Conservation (phyloP, 2,797 vertebrate genomes). For the Micropoecilia bifurca region DNA sequence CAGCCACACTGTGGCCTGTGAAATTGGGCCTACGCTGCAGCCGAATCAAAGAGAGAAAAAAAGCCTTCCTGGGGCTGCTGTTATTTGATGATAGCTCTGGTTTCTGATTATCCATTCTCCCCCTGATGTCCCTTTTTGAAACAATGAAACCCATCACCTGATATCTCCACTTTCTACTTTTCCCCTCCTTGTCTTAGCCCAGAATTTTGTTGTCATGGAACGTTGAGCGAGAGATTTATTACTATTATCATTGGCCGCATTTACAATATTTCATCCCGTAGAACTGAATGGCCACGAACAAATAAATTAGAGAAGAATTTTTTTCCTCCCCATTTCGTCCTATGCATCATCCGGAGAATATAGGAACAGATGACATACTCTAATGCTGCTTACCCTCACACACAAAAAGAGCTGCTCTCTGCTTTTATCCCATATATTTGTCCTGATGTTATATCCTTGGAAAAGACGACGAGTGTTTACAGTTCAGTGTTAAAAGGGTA, state of each 20-base stretch:
- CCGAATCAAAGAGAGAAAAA: constrained; percentile 81
- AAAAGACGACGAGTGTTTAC: neutral
- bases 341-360: constrained; percentile 6
- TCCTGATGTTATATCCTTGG: neutral
- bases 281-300: constrained; percentile 27
- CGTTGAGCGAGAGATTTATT: constrained; percentile 57
- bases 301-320: constrained; percentile 29
- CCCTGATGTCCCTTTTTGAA: constrained; percentile 65
- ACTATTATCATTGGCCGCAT: constrained; percentile 58
- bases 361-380: constrained; percentile 29
- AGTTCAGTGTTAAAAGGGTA: constrained; percentile 8
- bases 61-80: constrained; percentile 73
- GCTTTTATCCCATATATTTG: neutral
- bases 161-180: constrained; percentile 72
- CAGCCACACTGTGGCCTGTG: constrained; percentile 81
- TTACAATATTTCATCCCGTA: constrained; percentile 48
- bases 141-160: constrained; percentile 75
- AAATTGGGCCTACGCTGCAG: constrained; percentile 86
- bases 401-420: constrained; percentile 17
- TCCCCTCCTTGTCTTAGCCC: constrained; percentile 17
- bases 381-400: constrained; percentile 14
- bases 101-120: constrained; percentile 70
- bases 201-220: constrained; percentile 62
- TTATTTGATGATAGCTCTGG: constrained; percentile 80
- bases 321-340: neutral